Percentiles rank a stretch among this genome's conserved stretches.
phyloP scores from a whole-genome alignment of 2,797 vertebrate species.

The Melanotaenia maccullochi region DNA sequence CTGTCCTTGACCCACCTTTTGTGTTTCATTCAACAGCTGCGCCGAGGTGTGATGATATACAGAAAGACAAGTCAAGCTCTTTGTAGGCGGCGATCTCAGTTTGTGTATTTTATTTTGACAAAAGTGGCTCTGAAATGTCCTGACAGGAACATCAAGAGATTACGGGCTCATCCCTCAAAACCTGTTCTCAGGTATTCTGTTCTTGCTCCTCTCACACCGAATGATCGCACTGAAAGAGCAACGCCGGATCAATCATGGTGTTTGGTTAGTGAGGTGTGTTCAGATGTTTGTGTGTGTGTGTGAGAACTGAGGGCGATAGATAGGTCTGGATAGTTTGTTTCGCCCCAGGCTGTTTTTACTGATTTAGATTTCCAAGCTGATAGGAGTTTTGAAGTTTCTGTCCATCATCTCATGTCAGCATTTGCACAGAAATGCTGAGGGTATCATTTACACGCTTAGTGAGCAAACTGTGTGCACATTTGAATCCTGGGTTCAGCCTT shows the following conservation, averaged over 20 bases:
- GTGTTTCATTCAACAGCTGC: constrained; percentile 26
- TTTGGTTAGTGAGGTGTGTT: constrained; percentile 70
- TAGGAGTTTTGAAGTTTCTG: constrained; percentile 3
- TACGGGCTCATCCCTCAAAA: constrained; percentile 60
- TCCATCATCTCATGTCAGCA: background rate
- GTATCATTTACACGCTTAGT: constrained; percentile 24
- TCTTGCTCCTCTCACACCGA: constrained; percentile 29
- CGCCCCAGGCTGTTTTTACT: constrained; percentile 23
- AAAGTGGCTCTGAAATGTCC: constrained; percentile 30
- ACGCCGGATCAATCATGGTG: constrained; percentile 53
- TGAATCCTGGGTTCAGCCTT: constrained; percentile 29
- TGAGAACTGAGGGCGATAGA: background rate
- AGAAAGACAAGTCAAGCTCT: constrained; percentile 21
- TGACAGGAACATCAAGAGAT: constrained; percentile 38
- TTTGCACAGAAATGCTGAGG: constrained; percentile 59
- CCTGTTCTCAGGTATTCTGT: constrained; percentile 71
- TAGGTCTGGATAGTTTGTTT: constrained; percentile 15
- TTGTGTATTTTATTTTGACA: constrained; percentile 7
- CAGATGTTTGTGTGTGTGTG: background rate
- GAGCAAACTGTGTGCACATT: constrained; percentile 45
- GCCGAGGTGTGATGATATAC: constrained; percentile 49
- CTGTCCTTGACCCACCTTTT: constrained; percentile 48
- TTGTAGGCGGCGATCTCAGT: constrained; percentile 31
- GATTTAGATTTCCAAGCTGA: constrained; percentile 41
- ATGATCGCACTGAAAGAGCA: constrained; percentile 38